Evolutionary conservation across 1,140 invertebrate genomes (phyloP).

Genomic region (Caerostris extrusa): DNA sequence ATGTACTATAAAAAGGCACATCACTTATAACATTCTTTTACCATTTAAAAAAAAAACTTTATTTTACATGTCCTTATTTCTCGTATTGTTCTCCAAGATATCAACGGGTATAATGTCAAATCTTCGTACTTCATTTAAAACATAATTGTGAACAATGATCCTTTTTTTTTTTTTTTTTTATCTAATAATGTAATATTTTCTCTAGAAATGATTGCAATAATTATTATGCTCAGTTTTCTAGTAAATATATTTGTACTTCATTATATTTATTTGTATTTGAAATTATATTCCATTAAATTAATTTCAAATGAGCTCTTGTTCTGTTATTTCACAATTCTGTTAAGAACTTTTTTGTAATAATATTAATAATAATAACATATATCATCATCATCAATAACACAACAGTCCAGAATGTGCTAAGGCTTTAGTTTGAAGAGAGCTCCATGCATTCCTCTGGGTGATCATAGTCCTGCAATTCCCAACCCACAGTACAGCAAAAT

Average conservation of each 20-base stretch:
- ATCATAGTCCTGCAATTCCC: no score
- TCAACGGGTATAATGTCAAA: neutral
- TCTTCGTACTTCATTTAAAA: neutral
- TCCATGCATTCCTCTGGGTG: no score
- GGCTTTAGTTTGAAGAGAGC: no score
- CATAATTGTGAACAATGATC: neutral
- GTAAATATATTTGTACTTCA: conserved; percentile 40
- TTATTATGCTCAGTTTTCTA: conserved; percentile 55
- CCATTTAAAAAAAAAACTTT: neutral
- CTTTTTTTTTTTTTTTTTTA: neutral
- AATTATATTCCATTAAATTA: conserved; percentile 63
- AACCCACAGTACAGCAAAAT: no score
- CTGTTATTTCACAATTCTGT: neutral
- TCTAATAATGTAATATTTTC: conserved; percentile 51
- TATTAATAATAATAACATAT: no score
- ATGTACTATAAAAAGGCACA: neutral
- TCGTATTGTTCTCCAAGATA: neutral
- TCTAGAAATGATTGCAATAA: conserved; percentile 32
- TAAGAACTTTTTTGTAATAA: neutral
- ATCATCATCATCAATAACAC: no score
- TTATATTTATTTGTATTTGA: conserved; percentile 67
- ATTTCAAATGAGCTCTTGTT: conserved; percentile 41
- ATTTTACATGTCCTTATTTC: neutral
- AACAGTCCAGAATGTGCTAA: no score
- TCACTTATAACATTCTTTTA: neutral